phyloP scores from a whole-genome alignment of 1,140 invertebrate species.

The Eriosoma lanigerum region DNA sequence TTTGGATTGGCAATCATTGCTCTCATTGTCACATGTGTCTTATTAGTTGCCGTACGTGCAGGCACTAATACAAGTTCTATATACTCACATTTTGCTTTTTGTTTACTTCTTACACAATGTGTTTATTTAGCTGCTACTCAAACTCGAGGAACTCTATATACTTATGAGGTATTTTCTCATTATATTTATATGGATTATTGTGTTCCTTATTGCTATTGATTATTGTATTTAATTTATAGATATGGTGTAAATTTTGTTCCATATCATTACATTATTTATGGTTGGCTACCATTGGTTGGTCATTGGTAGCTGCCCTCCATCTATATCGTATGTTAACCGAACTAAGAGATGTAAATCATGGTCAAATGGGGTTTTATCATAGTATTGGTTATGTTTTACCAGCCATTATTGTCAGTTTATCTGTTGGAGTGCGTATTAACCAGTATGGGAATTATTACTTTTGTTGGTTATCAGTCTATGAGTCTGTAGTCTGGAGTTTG shows the following conservation, averaged over 20 bases:
- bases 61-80: conserved; percentile 93
- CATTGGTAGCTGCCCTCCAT: conserved; percentile 87
- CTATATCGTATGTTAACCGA: conserved; percentile 93
- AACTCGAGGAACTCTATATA: conserved; percentile 71
- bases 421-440: conserved; percentile 90
- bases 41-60: conserved; percentile 75
- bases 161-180: conserved; percentile 66
- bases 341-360: conserved; percentile 94
- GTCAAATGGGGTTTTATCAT: conserved; percentile 91
- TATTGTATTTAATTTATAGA: conserved; percentile 60
- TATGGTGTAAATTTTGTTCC: conserved; percentile 85
- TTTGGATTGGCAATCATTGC: conserved; percentile 82
- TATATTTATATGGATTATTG: conserved; percentile 24
- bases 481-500: conserved; percentile 87
- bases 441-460: conserved; percentile 87
- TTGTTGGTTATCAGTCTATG: conserved; percentile 93
- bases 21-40: conserved; percentile 72
- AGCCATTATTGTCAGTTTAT: conserved; percentile 85
- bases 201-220: not conserved
- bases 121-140: conserved; percentile 86
- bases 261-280: conserved; percentile 92
- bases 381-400: conserved; percentile 93
- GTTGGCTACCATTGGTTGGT: conserved; percentile 86
- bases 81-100: conserved; percentile 88
- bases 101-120: conserved; percentile 80